Conservation (phyloP, 2,797 vertebrate genomes). For the Peromyscus nudipes region DNA sequence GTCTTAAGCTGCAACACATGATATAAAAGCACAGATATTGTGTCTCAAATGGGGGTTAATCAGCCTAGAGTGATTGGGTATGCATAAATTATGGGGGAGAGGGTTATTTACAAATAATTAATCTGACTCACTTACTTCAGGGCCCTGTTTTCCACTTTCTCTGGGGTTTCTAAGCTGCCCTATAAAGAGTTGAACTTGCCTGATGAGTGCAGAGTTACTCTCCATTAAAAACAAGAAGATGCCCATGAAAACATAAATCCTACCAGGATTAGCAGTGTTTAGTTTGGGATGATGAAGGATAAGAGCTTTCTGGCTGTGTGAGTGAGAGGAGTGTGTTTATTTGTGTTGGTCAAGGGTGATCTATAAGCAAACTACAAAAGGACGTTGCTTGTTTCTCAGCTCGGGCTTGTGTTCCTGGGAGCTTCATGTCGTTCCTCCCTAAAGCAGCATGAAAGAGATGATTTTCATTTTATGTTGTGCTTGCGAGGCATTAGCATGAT, state of each 20-base stretch:
- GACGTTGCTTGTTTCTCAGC: conserved; percentile 87
- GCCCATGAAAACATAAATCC: conserved; percentile 54
- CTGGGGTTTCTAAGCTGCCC: not conserved
- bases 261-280: conserved; percentile 71
- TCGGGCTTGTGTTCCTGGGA: conserved; percentile 87
- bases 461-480: conserved; percentile 97
- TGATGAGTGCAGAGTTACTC: conserved; percentile 20
- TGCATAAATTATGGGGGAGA: not conserved
- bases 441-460: conserved; percentile 93
- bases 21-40: conserved; percentile 59
- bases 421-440: conserved; percentile 88
- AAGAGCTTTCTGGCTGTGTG: conserved; percentile 65
- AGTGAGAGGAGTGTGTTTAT: conserved; percentile 74
- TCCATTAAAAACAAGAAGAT: conserved; percentile 60
- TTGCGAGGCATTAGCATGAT: conserved; percentile 97
- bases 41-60: conserved; percentile 24
- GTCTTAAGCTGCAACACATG: not conserved
- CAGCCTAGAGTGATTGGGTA: not conserved
- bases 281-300: conserved; percentile 70
- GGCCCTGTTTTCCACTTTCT: not conserved
- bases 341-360: conserved; percentile 81
- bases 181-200: conserved; percentile 19
- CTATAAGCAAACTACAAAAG: conserved; percentile 83
- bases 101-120: not conserved
- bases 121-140: not conserved